Base-by-base conservation (phyloP, 1,140 invertebrate species). In the Bombus impatiens region DNA sequence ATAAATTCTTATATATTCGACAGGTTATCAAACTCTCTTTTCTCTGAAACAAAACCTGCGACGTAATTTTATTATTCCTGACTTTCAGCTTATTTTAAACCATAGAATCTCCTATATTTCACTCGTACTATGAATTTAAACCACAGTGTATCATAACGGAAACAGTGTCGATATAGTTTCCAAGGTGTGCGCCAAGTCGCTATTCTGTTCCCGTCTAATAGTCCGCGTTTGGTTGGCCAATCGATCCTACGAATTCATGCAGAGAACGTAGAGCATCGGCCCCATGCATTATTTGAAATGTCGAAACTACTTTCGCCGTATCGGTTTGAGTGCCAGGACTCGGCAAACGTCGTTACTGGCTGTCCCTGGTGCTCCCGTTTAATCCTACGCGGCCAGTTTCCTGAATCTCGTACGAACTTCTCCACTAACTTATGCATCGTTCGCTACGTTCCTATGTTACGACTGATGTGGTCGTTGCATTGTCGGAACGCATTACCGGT, bases 211-310 rank as follows among this genome's bases (percentile, higher is more conserved):
- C 47, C 37, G 12, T 40, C 9, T 47, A 67, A 72, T 32, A 25
- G 53, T 62, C 6, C 32, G 25, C n/a, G 22, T 44, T 42, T 28
- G 37, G 13, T 40, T 62, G 25, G 28, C 10, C 57, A 35, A 80
- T 85, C 78, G 74, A 84, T 68, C 32, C n/a, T 32, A 28, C 32
- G 72, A 57, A 78, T 47, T 75, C 22, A 32, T 44, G 65, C 71
- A n/a, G 68, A 82, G 75, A 37, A 42, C 78, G 57, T 74, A 32
- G 47, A 53, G 37, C 28, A 86, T 76, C 80, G 40, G 67, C 42
- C 67, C 40, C 70, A 85, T 85, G 67, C 74, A 87, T 89, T 89
- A 89, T 89, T 89, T 86, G n/a, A 78, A 87, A 86, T 86, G 78
- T 81, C 70, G 59, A 87, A 89, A 85, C 85, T 87, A 85, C 82